A percentile compares a stretch with the other conserved stretches of the same genome.
Evolutionary conservation across 2,888 invertebrate genomes (phyloP).

Genomic region (Steinernema carpocapsae): DNA sequence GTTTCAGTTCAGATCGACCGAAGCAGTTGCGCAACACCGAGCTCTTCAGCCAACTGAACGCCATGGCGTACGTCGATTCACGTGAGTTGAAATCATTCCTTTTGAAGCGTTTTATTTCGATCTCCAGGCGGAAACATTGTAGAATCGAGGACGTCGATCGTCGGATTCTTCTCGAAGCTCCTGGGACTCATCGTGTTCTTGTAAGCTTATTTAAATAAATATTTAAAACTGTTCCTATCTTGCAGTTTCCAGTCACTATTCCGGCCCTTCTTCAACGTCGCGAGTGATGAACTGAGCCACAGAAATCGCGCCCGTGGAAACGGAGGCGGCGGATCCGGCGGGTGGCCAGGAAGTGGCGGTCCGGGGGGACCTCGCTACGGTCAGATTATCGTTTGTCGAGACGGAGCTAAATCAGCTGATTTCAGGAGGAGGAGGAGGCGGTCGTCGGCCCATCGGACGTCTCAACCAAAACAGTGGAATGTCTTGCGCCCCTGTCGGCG

Average conservation of each 20-base stretch:
- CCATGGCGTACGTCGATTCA: slow-evolving; percentile 30
- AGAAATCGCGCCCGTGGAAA: slow-evolving; percentile 6
- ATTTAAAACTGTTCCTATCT: background rate
- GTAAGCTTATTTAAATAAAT: background rate
- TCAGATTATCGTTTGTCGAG: background rate
- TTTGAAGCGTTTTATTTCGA: background rate
- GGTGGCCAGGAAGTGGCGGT: slow-evolving; percentile 29
- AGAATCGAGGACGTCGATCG: background rate
- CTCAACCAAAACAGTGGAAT: slow-evolving; percentile 4
- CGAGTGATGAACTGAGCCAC: background rate
- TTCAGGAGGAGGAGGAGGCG: background rate
- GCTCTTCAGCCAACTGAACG: background rate
- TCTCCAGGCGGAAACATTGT: slow-evolving; percentile 9
- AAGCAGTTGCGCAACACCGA: too few species aligned
- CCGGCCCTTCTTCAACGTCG: slow-evolving; percentile 7
- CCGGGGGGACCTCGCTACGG: slow-evolving; percentile 15
- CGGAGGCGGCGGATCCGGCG: slow-evolving; percentile 9
- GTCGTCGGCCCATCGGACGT: slow-evolving; percentile 20
- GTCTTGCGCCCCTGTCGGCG: slow-evolving; percentile 25
- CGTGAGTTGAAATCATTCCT: background rate
- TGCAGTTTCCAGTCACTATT: slow-evolving; percentile 23
- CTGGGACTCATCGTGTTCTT: background rate
- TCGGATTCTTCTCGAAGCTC: background rate
- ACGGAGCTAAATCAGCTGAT: too few species aligned
- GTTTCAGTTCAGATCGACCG: too few species aligned